Conservation (phyloP, 2,797 vertebrate genomes). For the Lutjanus campechanus region DNA sequence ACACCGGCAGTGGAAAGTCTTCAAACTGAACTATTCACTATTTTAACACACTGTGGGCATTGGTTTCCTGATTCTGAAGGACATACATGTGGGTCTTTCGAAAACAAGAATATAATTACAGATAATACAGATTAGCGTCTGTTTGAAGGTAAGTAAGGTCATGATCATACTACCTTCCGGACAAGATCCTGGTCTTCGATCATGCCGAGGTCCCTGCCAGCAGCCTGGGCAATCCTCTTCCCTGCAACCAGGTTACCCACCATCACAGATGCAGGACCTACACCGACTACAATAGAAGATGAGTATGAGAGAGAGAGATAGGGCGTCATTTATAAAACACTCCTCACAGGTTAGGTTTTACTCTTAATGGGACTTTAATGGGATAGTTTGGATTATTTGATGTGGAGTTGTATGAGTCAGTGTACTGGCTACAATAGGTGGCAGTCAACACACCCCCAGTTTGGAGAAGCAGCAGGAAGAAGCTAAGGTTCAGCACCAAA, state of each 20-base stretch:
- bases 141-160: neutral
- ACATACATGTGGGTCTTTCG: slow-evolving; percentile 11
- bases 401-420: too few species aligned
- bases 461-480: neutral
- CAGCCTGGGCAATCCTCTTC: slow-evolving; percentile 97
- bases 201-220: slow-evolving; percentile 95
- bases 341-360: neutral
- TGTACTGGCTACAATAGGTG: too few species aligned
- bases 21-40: slow-evolving; percentile 11
- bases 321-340: too few species aligned
- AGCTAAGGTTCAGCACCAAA: too few species aligned
- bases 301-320: neutral
- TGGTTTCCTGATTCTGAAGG: slow-evolving; percentile 10
- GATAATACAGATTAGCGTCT: neutral
- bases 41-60: slow-evolving; percentile 5
- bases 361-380: too few species aligned
- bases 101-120: neutral
- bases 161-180: slow-evolving; percentile 90
- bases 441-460: too few species aligned
- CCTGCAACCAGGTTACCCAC: slow-evolving; percentile 98
- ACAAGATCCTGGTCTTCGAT: slow-evolving; percentile 97
- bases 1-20: slow-evolving; percentile 14
- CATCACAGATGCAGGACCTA: slow-evolving; percentile 98
- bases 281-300: slow-evolving; percentile 85
- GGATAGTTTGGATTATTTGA: too few species aligned